A percentile compares a stretch with the other conserved stretches of the same genome.
Evolutionary conservation across 2,888 invertebrate species (phyloP).

Genomic region (Cataglyphis cursor): DNA sequence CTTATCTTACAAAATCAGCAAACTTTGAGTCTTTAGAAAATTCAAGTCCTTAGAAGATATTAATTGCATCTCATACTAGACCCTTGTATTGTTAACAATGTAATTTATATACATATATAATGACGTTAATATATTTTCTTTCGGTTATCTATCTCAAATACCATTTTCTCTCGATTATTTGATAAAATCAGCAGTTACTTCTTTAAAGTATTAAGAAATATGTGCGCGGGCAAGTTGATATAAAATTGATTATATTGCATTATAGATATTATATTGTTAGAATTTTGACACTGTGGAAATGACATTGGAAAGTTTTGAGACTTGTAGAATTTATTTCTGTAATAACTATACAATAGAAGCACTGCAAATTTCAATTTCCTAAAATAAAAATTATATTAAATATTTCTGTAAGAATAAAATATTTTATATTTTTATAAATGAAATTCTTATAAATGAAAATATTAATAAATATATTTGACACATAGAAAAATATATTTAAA

Average conservation of each 20-base stretch:
- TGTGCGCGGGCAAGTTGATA: not conserved
- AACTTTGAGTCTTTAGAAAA: too few species aligned
- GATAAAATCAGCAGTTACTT: not conserved
- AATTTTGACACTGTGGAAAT: conserved; percentile 1
- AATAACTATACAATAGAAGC: conserved; percentile 6
- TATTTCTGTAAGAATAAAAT: not conserved
- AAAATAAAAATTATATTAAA: not conserved
- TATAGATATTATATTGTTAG: conserved; percentile 3
- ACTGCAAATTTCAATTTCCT: not conserved
- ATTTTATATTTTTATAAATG: not conserved
- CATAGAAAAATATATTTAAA: not conserved
- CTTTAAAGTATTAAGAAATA: not conserved
- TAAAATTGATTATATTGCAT: not conserved
- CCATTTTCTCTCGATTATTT: not conserved
- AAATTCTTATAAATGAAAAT: not conserved
- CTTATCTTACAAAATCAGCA: not conserved
- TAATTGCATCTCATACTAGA: too few species aligned
- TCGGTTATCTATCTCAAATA: not conserved
- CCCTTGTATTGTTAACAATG: not conserved
- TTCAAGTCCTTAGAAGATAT: not conserved
- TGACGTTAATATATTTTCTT: not conserved
- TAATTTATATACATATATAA: not conserved
- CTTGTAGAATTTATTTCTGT: not conserved
- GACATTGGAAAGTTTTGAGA: not conserved
- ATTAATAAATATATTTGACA: conserved; percentile 4